Evolutionary conservation across 2,888 invertebrate genomes (phyloP).

Genomic region (Harmothoe impar): DNA sequence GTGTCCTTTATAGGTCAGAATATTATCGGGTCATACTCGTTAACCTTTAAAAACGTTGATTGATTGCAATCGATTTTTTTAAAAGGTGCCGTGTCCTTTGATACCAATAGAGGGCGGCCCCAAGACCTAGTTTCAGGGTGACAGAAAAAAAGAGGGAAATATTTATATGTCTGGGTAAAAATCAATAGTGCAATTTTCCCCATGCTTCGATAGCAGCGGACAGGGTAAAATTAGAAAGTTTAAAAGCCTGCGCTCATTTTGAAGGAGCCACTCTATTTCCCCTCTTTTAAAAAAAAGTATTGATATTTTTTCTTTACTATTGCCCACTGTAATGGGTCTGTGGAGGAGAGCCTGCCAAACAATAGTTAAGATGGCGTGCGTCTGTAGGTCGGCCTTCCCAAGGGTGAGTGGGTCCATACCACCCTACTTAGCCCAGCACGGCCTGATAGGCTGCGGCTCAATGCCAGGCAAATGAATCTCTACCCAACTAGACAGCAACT

Average conservation of each 20-base stretch:
- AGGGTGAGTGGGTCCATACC: too few species aligned
- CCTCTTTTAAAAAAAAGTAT: too few species aligned
- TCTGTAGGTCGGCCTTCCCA: too few species aligned
- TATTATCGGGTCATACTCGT: background rate
- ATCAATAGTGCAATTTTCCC: background rate
- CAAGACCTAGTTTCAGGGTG: background rate
- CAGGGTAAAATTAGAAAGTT: background rate
- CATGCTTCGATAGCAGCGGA: background rate
- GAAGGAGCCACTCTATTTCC: background rate
- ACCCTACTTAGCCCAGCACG: too few species aligned
- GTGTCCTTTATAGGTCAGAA: background rate
- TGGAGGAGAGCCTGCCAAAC: background rate
- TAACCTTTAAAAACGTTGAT: conserved; percentile 8
- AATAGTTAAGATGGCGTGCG: background rate
- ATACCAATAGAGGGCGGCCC: background rate
- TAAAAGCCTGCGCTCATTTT: background rate
- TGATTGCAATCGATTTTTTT: conserved; percentile 9
- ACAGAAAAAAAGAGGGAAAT: background rate
- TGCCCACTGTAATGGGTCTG: background rate
- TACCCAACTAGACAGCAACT: too few species aligned
- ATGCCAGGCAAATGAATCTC: too few species aligned
- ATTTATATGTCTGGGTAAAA: conserved; percentile 19
- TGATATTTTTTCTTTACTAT: too few species aligned
- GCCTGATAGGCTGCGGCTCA: too few species aligned
- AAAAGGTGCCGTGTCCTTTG: conserved; percentile 8